Evolutionary conservation across 2,797 vertebrate species (phyloP).

Genomic region (Scomberomorus guttatus): DNA sequence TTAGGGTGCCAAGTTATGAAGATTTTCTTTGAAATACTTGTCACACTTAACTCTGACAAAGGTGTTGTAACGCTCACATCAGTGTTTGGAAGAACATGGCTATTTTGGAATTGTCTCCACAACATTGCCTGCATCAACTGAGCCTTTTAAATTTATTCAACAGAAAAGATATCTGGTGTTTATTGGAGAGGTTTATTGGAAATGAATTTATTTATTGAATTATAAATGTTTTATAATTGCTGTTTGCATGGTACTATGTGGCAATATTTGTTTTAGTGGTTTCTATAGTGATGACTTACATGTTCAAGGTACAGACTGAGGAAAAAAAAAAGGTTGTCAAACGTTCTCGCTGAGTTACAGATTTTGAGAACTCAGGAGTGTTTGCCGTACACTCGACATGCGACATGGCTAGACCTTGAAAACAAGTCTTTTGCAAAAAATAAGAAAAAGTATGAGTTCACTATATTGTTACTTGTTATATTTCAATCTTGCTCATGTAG

Average conservation of each 20-base stretch:
- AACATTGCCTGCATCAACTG: conserved; percentile 88
- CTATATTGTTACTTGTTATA: conserved; percentile 81
- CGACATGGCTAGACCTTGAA: conserved; percentile 62
- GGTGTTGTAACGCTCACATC: conserved; percentile 38
- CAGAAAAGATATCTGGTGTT: conserved; percentile 72
- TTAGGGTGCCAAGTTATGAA: conserved; percentile 56
- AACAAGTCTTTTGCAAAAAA: conserved; percentile 73
- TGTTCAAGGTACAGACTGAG: conserved; percentile 67
- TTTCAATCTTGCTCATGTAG: conserved; percentile 81
- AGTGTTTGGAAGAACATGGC: conserved; percentile 64
- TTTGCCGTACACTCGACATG: conserved; percentile 10
- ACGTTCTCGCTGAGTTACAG: conserved; percentile 40
- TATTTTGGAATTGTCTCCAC: conserved; percentile 71
- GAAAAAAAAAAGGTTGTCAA: conserved; percentile 22
- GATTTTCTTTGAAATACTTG: conserved; percentile 54
- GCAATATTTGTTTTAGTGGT: conserved; percentile 85
- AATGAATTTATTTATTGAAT: conserved; percentile 79
- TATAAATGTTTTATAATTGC: conserved; percentile 85
- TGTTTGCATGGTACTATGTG: conserved; percentile 88
- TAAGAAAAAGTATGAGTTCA: conserved; percentile 72
- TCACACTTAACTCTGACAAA: conserved; percentile 50
- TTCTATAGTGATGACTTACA: conserved; percentile 82
- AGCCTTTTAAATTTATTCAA: conserved; percentile 83
- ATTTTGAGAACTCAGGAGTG: conserved; percentile 42
- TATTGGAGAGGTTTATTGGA: conserved; percentile 76